Conservation (phyloP, 92 coral and sea anemone genomes). For the Blastomussa wellsi region DNA sequence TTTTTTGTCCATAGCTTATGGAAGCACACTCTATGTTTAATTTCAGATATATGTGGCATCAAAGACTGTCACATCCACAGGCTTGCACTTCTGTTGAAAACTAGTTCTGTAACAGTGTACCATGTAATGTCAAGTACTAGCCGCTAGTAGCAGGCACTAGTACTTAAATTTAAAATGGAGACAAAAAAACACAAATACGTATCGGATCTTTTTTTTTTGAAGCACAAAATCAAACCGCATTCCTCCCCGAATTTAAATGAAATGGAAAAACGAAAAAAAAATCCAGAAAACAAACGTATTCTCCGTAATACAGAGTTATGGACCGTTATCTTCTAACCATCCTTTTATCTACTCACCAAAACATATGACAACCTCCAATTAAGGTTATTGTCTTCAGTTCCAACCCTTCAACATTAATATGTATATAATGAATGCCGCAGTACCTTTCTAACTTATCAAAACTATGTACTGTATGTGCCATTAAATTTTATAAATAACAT, state of each 20-base stretch:
- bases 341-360: not conserved
- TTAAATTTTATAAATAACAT: slow-evolving; percentile 18
- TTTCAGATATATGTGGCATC: not conserved
- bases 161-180: not conserved
- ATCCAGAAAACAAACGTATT: not conserved
- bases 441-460: not conserved
- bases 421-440: not conserved
- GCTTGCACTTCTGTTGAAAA: not conserved
- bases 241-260: not conserved
- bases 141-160: no score
- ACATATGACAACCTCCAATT: not conserved
- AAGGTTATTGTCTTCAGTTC: not conserved
- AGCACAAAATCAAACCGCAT: not conserved
- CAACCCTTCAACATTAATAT: not conserved
- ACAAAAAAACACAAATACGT: not conserved
- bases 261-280: not conserved
- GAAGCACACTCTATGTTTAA: not conserved
- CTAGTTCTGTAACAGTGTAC: not conserved
- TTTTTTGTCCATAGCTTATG: not conserved
- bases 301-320: not conserved
- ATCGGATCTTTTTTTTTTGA: not conserved
- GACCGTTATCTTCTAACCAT: not conserved
- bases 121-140: not conserved
- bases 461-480: not conserved
- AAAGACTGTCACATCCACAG: not conserved